These are phyloP conservation scores for Bubo blakistoni DNA, from an alignment of 2,113 vertebrate species.

Conservation along the genomic window DNA sequence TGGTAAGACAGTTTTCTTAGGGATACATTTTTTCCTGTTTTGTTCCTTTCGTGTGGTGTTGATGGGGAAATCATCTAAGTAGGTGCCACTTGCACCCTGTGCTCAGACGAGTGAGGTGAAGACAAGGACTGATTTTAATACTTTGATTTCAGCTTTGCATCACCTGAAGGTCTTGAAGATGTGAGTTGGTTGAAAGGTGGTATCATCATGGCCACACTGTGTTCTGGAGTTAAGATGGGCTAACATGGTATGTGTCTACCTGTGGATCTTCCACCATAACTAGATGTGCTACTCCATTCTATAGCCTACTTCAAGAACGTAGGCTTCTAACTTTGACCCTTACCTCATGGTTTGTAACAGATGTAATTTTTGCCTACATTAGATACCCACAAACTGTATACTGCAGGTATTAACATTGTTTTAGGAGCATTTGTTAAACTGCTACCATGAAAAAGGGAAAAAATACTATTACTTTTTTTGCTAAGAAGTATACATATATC, in stretches of 20 bases:
- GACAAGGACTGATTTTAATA: background rate
- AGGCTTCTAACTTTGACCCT: background rate
- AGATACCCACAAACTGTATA: too few species aligned
- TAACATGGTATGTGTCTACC: background rate
- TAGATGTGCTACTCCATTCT: background rate
- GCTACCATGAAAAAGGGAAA: background rate
- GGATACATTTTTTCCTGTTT: background rate
- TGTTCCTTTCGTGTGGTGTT: background rate
- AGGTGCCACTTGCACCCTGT: background rate
- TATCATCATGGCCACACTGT: background rate
- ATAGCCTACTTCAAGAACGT: rapidly evolving
- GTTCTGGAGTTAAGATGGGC: background rate
- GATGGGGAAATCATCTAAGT: background rate
- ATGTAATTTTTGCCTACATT: background rate
- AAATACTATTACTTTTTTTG: rapidly evolving
- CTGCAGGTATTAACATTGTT: rapidly evolving
- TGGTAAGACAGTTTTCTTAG: background rate
- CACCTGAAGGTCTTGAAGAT: background rate
- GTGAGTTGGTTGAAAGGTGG: background rate
- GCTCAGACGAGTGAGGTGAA: background rate
- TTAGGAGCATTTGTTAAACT: background rate
- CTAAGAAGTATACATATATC: background rate
- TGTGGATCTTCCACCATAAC: background rate
- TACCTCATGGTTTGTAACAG: too few species aligned
- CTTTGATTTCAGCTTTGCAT: background rate